Percentiles rank a stretch among this genome's conserved stretches.
phyloP scores from a whole-genome alignment of 2,797 vertebrate species.

The Allobates femoralis region DNA sequence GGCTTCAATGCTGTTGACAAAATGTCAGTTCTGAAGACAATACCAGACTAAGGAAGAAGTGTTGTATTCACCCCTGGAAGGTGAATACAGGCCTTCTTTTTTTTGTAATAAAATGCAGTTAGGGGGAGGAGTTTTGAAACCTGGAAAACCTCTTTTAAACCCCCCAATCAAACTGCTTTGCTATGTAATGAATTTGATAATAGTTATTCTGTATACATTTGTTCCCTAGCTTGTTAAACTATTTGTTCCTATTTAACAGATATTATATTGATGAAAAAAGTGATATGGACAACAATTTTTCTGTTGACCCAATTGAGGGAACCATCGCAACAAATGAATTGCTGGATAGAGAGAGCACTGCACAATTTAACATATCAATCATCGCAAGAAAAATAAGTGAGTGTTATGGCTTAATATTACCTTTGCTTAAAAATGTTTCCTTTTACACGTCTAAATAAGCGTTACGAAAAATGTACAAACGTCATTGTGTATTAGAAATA shows the following conservation, averaged over 20 bases:
- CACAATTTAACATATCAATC: constrained; percentile 94
- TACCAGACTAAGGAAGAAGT: too few species aligned
- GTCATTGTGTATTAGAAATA: too few species aligned
- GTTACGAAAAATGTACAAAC: background rate
- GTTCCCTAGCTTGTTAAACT: background rate
- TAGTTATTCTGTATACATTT: background rate
- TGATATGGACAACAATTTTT: constrained; percentile 92
- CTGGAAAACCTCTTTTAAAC: too few species aligned
- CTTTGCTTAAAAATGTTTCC: background rate
- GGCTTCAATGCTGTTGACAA: too few species aligned
- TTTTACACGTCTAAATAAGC: background rate
- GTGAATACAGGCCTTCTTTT: too few species aligned
- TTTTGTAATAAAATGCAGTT: too few species aligned
- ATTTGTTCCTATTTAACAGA: constrained; percentile 73
- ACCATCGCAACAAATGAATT: constrained; percentile 94
- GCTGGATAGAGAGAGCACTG: constrained; percentile 90
- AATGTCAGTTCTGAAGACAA: too few species aligned
- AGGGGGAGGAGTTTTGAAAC: too few species aligned
- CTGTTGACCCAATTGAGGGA: constrained; percentile 91
- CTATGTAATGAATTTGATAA: too few species aligned
- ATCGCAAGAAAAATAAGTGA: constrained; percentile 98
- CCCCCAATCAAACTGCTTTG: too few species aligned
- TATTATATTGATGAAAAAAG: constrained; percentile 97
- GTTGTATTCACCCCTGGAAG: too few species aligned
- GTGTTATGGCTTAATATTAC: constrained; percentile 72